Percentiles rank a stretch among this genome's conserved stretches.
Conservation (phyloP, 2,888 invertebrate genomes). For the Syritta pipiens region DNA sequence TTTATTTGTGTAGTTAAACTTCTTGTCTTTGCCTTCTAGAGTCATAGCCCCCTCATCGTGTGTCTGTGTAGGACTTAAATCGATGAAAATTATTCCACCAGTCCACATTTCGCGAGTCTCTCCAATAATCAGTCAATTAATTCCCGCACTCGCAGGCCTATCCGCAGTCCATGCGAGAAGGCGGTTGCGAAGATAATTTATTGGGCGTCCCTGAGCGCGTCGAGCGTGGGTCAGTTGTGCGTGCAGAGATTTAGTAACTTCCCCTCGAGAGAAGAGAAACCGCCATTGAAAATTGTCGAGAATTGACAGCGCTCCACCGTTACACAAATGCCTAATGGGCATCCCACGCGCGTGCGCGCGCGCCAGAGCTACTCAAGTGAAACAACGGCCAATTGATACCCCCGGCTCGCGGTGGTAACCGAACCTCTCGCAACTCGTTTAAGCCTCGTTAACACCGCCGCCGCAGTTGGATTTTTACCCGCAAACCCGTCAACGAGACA, state of each 20-base stretch:
- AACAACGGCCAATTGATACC: constrained; percentile 17
- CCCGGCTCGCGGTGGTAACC: background rate
- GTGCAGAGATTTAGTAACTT: constrained; percentile 46
- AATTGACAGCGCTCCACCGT: constrained; percentile 29
- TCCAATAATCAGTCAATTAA: constrained; percentile 56
- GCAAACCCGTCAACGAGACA: constrained; percentile 19
- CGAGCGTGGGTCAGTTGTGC: constrained; percentile 57
- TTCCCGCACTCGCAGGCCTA: constrained; percentile 14
- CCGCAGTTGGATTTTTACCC: constrained; percentile 1
- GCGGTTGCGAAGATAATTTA: constrained; percentile 51
- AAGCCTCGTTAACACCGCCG: constrained; percentile 1
- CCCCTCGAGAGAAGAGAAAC: background rate
- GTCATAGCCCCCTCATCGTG: constrained; percentile 38
- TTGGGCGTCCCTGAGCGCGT: background rate
- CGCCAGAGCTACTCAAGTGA: background rate
- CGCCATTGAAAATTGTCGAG: background rate
- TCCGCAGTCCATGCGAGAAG: constrained; percentile 12
- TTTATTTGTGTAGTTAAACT: constrained; percentile 59
- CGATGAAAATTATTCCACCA: constrained; percentile 1
- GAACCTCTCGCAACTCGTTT: constrained; percentile 41
- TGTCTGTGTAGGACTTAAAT: constrained; percentile 44
- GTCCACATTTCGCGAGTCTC: constrained; percentile 8
- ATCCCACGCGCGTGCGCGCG: constrained; percentile 10
- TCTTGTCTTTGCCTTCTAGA: constrained; percentile 65
- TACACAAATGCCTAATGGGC: constrained; percentile 46